Evolutionary conservation across 2,888 invertebrate genomes (phyloP), one percentile per base, ranked within the genome.

Genomic region (Galeruca laticollis): DNA sequence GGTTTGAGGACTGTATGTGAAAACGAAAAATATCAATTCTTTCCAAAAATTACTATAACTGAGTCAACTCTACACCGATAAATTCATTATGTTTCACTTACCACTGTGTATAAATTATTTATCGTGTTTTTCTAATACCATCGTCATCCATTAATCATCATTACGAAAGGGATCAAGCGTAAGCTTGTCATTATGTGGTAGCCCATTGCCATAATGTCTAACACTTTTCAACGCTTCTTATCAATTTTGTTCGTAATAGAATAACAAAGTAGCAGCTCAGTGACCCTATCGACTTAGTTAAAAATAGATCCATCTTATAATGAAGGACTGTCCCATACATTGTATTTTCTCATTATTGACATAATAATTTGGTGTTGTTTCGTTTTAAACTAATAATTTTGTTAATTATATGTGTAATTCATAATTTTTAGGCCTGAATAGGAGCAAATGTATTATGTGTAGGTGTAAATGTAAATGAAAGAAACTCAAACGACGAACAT

Each of bases 281-380:
- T 65, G 64, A 65, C 57, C 64, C 57, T 65, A 57, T 49, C 40
- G 15, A 57, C 43, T 57, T 65, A 65, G 33, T 65, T 65, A 57
- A 65, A 65, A 65, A 65, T 65, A 65, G 64, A 65, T 65, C 64
- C 47, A 65, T 65, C 56, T 47, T 57, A 26, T 64, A 56, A 64
- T 18, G 54, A 54, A 56, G 64, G 56, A 40, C 31, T 63, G 52
- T 37, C 37, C 64, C 64, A 47, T 64, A 33, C 56, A 52, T 63
- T 51, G 37, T 35, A 18, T 31, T 33, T 35, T 11, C 37, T 37
- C 37, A 37, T 37, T 51, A 26, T 26, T 26, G 52, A 54, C 52
- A 54, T 21, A 26, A 54, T 37, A 11, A 37, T 37, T 37, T 13
- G 1, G 37, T 37, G 37, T 37, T 13, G 40, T 40, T 40, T 11